Evolutionary conservation across 2,113 vertebrate genomes (phyloP), one percentile per base, ranked within the genome.

Genomic region (Progne subis): DNA sequence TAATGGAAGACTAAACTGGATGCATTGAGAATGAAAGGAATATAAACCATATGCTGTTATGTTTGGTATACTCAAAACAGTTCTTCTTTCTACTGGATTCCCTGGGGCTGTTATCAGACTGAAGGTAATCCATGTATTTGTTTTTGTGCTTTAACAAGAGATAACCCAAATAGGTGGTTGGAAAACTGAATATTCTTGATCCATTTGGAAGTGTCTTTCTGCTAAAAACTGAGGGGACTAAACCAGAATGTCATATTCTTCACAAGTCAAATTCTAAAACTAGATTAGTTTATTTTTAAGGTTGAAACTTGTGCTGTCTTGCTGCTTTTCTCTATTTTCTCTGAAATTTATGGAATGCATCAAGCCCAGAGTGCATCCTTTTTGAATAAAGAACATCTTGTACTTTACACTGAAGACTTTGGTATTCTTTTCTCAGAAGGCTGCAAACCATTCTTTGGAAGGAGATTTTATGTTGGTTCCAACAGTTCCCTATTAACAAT

Each of bases 1-100:
- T 95, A 90, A 77, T 85, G 81, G 82, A 95, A 92, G 50, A 74
- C 82, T 69, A 80, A 90, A 91, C 47, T 91, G 49, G 47, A 77
- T 70, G 39, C 71, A 67, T 91, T 85, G 80, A 61, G 76, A 88
- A 69, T 78, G 52, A 93, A 79, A 56, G 43, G 23, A 94, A 88
- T 94, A 89, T 81, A 82, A 95, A 95, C 69, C 88, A 95, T 85
- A 86, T 61, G 83, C 29, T 75, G 18, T 52, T 83, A 71, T 31
- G 43, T 86, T 95, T 88, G 88, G 78, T 89, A 61, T 37, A 31
- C 78, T 89, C 74, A 85, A 93, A 95, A 79, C 25, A n/a, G 28
- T 68, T 92, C 81, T 86, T 86, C 49, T 84, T 74, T 82, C 34
- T 71, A n/a, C 71, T 69, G 37, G 59, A 55, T 78, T 92, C 75